Evolutionary conservation across 2,888 invertebrate genomes (phyloP).

Genomic region (Crematogaster levior): DNA sequence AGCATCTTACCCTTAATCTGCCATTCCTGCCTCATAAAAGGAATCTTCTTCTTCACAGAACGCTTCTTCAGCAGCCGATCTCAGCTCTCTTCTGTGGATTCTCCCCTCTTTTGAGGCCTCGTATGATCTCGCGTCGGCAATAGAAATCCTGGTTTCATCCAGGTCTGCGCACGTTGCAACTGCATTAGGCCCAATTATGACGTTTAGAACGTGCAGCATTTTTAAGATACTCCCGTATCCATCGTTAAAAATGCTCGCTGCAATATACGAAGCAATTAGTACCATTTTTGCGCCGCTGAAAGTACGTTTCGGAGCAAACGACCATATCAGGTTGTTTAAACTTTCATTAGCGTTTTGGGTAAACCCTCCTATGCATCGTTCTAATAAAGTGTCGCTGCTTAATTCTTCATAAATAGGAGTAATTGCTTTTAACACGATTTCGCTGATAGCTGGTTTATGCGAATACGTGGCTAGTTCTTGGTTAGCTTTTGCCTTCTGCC

Average conservation of each 20-base stretch:
- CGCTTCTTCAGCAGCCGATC: no score
- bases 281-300: constrained; percentile 19
- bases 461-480: no score
- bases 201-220: background rate
- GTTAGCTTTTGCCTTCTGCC: background rate
- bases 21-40: constrained; percentile 8
- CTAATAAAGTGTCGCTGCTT: no score
- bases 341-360: background rate
- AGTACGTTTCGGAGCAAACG: background rate
- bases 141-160: no score
- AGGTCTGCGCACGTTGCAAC: background rate
- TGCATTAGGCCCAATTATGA: background rate
- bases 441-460: no score
- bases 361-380: background rate
- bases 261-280: constrained; percentile 22
- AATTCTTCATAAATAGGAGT: no score
- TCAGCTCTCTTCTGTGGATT: background rate
- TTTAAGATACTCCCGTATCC: constrained; percentile 12
- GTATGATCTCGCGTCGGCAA: background rate
- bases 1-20: constrained; percentile 9
- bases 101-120: constrained; percentile 9
- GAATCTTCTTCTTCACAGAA: background rate
- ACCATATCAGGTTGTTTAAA: background rate
- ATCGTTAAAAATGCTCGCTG: constrained; percentile 24
- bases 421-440: no score